phyloP scores from a whole-genome alignment of 2,888 invertebrate genomes.

The Hydriomena furcata region DNA sequence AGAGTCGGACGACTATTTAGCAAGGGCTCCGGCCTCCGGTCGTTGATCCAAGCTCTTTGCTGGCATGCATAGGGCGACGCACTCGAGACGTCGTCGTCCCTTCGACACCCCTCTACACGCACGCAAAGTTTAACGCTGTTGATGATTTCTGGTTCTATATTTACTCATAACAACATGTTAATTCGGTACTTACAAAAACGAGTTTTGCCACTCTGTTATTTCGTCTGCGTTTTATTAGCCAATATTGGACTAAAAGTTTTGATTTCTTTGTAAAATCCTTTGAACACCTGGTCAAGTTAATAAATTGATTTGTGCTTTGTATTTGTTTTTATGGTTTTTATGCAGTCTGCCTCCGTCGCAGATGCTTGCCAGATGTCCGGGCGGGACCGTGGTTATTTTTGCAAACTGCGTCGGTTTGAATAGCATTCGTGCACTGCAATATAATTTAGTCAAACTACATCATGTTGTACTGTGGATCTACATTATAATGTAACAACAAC shows the following conservation, averaged over 20 bases:
- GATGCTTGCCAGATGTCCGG: slow-evolving; percentile 26
- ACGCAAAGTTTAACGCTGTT: slow-evolving; percentile 38
- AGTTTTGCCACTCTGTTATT: slow-evolving; percentile 8
- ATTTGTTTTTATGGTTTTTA: slow-evolving; percentile 9
- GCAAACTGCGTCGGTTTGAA: slow-evolving; percentile 5
- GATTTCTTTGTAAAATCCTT: background rate
- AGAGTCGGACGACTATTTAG: slow-evolving; percentile 63
- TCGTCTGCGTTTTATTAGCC: background rate
- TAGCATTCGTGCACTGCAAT: background rate
- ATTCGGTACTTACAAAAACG: slow-evolving; percentile 2
- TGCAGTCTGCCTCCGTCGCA: slow-evolving; percentile 15
- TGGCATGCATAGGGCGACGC: slow-evolving; percentile 69
- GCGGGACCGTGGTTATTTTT: slow-evolving; percentile 8
- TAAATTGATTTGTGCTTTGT: slow-evolving; percentile 7
- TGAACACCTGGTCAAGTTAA: slow-evolving; percentile 3
- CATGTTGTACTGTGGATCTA: background rate
- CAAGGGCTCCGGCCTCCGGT: slow-evolving; percentile 75
- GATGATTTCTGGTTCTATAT: slow-evolving; percentile 46
- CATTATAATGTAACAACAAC: slow-evolving; percentile 1
- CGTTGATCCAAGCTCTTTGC: slow-evolving; percentile 68
- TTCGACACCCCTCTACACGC: slow-evolving; percentile 40
- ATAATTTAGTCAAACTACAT: background rate
- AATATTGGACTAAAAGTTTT: too few relatives aligned
- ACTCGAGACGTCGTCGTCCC: slow-evolving; percentile 54
- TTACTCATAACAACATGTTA: slow-evolving; percentile 6